Evolutionary conservation across 1,140 invertebrate genomes (phyloP).

Genomic region (Tigriopus japonicus): DNA sequence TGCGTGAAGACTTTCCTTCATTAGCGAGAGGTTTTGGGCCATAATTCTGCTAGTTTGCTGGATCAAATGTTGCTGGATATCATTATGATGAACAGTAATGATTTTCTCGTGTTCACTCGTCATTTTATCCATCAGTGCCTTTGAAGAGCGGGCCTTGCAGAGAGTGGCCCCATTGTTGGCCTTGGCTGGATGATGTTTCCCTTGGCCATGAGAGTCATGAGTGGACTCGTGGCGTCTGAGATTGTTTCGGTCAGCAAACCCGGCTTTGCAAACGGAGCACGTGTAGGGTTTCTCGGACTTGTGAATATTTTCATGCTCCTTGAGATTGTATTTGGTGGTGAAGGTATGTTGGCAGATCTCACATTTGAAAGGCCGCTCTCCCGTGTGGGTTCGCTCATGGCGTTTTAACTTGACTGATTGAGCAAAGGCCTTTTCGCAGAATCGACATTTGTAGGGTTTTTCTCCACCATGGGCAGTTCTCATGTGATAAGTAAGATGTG

Average conservation of each 20-base stretch:
- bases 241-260: not conserved
- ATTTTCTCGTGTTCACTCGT: no score
- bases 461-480: not conserved
- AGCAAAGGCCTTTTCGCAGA: not conserved
- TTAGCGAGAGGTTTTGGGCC: no score
- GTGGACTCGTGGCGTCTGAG: not conserved
- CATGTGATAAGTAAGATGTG: not conserved
- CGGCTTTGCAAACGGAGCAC: not conserved
- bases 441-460: not conserved
- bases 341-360: not conserved
- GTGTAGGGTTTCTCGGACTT: not conserved
- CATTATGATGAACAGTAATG: no score
- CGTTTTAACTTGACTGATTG: not conserved
- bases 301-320: constrained; percentile 3
- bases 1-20: no score
- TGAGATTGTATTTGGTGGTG: constrained; percentile 1
- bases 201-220: no score
- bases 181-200: no score
- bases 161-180: no score
- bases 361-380: not conserved
- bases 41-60: no score
- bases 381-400: not conserved
- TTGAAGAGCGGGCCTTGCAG: no score
- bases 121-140: no score
- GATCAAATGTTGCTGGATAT: no score